Percentiles rank a stretch among this genome's conserved stretches.
These are phyloP conservation scores for Protonibea diacanthus DNA, from an alignment of 2,797 vertebrate species.

Conservation along the genomic window DNA sequence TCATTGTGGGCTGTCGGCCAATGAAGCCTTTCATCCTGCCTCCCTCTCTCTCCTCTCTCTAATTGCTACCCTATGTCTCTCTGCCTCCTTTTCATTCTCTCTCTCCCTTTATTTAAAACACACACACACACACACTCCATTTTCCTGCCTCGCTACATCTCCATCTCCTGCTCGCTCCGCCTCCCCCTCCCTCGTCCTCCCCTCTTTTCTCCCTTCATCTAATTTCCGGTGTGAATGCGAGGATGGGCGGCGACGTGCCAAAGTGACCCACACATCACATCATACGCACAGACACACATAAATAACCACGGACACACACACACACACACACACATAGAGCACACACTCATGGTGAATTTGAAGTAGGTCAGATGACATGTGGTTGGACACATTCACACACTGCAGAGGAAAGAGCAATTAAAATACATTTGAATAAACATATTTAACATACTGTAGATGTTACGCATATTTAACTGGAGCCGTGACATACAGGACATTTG, in stretches of 20 bases:
- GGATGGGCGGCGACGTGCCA: constrained; percentile 28
- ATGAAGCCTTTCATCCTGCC: constrained; percentile 54
- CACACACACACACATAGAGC: neutral
- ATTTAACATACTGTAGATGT: neutral
- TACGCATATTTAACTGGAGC: constrained; percentile 12
- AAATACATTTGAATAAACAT: constrained; percentile 42
- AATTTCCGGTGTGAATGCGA: constrained; percentile 53
- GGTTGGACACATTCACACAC: constrained; percentile 14
- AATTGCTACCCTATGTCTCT: constrained; percentile 17
- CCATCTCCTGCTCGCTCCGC: constrained; percentile 10
- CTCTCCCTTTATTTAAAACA: constrained; percentile 17
- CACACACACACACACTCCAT: constrained; percentile 38
- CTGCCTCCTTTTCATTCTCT: constrained; percentile 18
- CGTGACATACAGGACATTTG: constrained; percentile 4
- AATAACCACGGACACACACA: constrained; percentile 6
- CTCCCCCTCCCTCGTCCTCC: neutral
- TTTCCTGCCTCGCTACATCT: constrained; percentile 15
- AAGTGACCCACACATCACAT: constrained; percentile 37
- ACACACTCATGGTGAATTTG: constrained; percentile 28
- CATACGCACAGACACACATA: constrained; percentile 10
- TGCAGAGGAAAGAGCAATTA: constrained; percentile 30
- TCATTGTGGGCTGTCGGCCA: constrained; percentile 56
- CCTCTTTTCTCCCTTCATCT: constrained; percentile 16
- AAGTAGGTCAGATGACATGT: constrained; percentile 65
- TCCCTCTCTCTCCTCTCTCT: constrained; percentile 14